Evolutionary conservation across 2,888 invertebrate species (phyloP).

Genomic region (Therioaphis trifolii): DNA sequence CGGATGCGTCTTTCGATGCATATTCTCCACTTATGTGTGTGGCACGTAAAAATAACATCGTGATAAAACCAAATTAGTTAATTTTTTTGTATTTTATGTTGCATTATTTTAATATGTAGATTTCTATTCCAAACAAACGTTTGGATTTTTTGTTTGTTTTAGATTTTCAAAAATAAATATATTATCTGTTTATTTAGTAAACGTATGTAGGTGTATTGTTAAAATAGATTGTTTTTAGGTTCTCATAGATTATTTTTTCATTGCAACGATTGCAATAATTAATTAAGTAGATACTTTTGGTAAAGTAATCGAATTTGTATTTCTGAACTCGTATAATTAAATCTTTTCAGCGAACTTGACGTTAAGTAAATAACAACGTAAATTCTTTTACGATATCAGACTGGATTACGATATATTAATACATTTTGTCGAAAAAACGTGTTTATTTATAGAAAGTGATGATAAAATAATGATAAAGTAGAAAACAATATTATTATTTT

Average conservation of each 20-base stretch:
- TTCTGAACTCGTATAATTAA: background rate
- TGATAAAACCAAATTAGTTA: too few relatives aligned
- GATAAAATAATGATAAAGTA: slow-evolving; percentile 9
- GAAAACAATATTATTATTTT: slow-evolving; percentile 6
- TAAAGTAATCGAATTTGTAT: background rate
- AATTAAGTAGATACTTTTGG: slow-evolving; percentile 3
- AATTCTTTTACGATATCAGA: background rate
- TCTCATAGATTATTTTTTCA: background rate
- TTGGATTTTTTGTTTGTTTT: background rate
- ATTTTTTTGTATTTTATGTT: background rate
- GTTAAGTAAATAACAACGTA: background rate
- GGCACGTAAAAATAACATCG: too few relatives aligned
- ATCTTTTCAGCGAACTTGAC: background rate
- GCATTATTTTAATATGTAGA: background rate
- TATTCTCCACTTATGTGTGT: background rate
- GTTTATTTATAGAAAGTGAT: background rate
- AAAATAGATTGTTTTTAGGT: background rate
- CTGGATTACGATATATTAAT: background rate
- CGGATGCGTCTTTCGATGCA: background rate
- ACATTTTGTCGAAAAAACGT: background rate
- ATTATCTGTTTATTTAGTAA: background rate
- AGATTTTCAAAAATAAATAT: background rate
- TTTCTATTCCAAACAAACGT: too few relatives aligned
- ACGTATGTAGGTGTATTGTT: too few relatives aligned
- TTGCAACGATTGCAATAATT: background rate